Evolutionary conservation across 2,797 vertebrate genomes (phyloP), one percentile per base, ranked within the genome.

Genomic region (Pseudomugil gertrudae): DNA sequence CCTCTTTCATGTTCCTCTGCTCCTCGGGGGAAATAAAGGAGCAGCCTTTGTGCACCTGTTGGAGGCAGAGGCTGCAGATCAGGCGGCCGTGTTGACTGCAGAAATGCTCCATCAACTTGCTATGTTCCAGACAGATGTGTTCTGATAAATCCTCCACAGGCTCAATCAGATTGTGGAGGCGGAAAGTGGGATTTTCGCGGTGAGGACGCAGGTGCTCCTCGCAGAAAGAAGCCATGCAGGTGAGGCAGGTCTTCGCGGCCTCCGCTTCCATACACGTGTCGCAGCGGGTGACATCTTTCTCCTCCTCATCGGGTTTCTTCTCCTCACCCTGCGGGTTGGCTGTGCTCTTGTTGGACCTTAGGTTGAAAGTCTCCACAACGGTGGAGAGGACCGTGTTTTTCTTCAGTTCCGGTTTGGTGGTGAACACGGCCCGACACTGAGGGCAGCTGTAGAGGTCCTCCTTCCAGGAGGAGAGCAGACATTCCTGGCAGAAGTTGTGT

Each of bases 201-300:
- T 99, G 97, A 5, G 97, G 97, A 57, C 64, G 89, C 77, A 98
- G 89, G 82, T 99, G 96, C 14, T 95, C 93, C 17, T 70, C 23
- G 59, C 97, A 99, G 91, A 90, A 99, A 13, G 96, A 96, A 0
- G 94, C 96, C 94, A 96, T 95, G 89, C 97, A 99, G 78, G 96
- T 98, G 47, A 98, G 93, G 80, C 97, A 98, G 15, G 96, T 98
- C 79, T 92, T 91, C 59, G 62, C 54, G 0, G 96, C 97, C 0
- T 75, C 60, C 0, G 66, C 84, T 57, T 81, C 83, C 92, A 76
- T 90, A 66, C 97, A 98, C 3, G 89, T 89, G 56, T 98, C 97
- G 15, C 97, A 99, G 53, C 54, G 23, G 0, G 96, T 5, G 10
- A 23, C n/a, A 0, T 38, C 26, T 23, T 66, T 0, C 21, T 52